These are phyloP conservation scores for Hafferia zeledoni DNA, from an alignment of 2,797 vertebrate species.

Conservation along the genomic window DNA sequence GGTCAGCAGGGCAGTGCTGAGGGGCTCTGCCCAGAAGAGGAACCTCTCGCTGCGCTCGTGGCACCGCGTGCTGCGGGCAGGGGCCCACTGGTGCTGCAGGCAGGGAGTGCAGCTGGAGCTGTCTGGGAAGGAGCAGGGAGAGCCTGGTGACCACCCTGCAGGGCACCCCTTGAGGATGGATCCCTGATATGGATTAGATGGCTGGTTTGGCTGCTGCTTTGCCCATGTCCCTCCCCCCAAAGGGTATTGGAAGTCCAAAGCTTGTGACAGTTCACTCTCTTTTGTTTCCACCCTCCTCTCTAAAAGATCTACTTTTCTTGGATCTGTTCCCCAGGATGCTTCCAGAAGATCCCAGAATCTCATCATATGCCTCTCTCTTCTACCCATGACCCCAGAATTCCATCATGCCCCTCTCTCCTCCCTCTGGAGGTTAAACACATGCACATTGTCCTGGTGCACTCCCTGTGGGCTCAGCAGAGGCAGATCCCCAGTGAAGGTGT, in stretches of 20 bases:
- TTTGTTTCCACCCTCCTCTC: neutral
- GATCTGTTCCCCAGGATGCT: neutral
- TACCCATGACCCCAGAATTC: neutral
- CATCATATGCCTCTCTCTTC: neutral
- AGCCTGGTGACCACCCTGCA: neutral
- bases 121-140: conserved; percentile 6
- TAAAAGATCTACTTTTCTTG: neutral
- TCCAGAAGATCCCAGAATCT: neutral
- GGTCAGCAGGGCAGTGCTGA: conserved; percentile 67
- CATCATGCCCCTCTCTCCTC: neutral
- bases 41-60: conserved; percentile 72
- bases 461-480: neutral
- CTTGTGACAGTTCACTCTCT: neutral
- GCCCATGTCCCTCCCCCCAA: accelerated
- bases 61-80: conserved; percentile 77
- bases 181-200: neutral
- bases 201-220: neutral
- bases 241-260: neutral
- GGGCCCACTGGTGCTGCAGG: conserved; percentile 82
- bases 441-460: accelerated
- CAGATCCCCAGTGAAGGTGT: neutral
- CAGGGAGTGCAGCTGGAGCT: conserved; percentile 78
- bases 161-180: neutral
- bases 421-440: neutral
- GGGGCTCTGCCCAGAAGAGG: conserved; percentile 77